These are phyloP conservation scores for Vollenhovia emeryi DNA, from an alignment of 1,140 invertebrate species.

Conservation along the genomic window DNA sequence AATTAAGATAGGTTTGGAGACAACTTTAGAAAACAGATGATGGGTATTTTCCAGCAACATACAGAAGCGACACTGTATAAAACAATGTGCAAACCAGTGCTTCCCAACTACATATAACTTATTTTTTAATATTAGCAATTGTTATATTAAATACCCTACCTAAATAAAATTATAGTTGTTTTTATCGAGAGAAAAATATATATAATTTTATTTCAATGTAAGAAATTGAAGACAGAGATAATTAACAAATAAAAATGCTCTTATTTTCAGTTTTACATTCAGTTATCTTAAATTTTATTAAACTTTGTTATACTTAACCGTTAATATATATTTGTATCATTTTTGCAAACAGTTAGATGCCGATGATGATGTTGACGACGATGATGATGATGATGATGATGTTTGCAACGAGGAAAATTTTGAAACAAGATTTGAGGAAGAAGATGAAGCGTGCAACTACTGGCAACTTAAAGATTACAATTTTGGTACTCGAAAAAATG, in stretches of 20 bases:
- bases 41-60: too few species aligned
- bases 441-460: conserved; percentile 72
- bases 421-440: conserved; percentile 79
- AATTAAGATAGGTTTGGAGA: too few species aligned
- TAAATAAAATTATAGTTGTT: too few species aligned
- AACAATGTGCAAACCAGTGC: too few species aligned
- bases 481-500: conserved; percentile 69
- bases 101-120: too few species aligned
- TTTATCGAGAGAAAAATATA: background rate
- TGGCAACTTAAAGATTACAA: conserved; percentile 73
- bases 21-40: too few species aligned
- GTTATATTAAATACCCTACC: too few species aligned
- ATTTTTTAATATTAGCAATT: too few species aligned
- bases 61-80: too few species aligned
- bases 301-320: background rate
- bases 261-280: background rate
- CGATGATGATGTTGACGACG: conserved; percentile 70
- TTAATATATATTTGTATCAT: background rate
- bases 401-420: conserved; percentile 81
- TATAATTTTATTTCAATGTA: background rate
- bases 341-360: conserved; percentile 75
- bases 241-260: background rate
- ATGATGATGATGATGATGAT: conserved; percentile 80
- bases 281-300: background rate
- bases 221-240: background rate